These are phyloP conservation scores for Eptesicus fuscus DNA, from an alignment of 2,113 vertebrate genomes.

Conservation along the genomic window DNA sequence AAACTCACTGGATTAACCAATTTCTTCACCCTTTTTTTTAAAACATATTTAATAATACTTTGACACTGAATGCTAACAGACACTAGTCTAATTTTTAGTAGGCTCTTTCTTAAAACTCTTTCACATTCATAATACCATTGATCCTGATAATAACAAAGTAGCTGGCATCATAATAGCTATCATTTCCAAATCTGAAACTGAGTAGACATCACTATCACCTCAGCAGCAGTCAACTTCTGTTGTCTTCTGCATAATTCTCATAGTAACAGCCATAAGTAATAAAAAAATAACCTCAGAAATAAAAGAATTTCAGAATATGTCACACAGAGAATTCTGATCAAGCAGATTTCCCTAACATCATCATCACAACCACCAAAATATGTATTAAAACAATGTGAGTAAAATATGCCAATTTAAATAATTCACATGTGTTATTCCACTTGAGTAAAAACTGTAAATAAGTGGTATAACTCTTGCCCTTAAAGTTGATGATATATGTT, in stretches of 20 bases:
- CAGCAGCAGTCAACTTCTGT: neutral
- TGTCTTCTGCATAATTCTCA: neutral
- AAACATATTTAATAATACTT: neutral
- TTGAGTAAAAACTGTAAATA: neutral
- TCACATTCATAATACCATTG: neutral
- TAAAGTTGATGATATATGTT: neutral
- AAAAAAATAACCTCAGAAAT: neutral
- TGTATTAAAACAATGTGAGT: neutral
- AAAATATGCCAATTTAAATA: neutral
- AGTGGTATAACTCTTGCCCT: neutral
- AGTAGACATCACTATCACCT: neutral
- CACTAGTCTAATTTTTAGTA: neutral
- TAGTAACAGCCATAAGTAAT: neutral
- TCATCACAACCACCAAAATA: neutral
- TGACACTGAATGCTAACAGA: neutral
- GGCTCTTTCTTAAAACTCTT: neutral
- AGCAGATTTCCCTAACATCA: neutral
- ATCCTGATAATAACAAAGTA: neutral
- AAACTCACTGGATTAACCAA: neutral
- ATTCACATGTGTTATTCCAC: neutral
- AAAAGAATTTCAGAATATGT: neutral
- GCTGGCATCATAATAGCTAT: neutral
- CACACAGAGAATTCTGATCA: neutral
- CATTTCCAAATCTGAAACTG: neutral
- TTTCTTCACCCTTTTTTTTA: neutral